Percentiles rank a stretch among this genome's conserved stretches.
These are phyloP conservation scores for Podiceps cristatus DNA, from an alignment of 2,113 vertebrate genomes.

Conservation along the genomic window DNA sequence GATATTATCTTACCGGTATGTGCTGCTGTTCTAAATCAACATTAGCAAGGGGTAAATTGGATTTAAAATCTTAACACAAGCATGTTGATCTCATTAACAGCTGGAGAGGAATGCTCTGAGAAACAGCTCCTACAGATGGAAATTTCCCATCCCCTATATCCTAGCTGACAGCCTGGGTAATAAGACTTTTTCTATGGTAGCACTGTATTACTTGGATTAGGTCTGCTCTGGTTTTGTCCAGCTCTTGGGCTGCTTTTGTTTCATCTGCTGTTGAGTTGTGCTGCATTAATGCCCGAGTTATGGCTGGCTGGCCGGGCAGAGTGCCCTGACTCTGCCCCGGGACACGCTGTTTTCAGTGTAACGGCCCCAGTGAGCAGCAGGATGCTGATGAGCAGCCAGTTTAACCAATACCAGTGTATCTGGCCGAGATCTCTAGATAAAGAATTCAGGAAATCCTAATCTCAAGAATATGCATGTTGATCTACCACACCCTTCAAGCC, in stretches of 20 bases:
- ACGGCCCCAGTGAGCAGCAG: background rate
- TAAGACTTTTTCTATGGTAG: background rate
- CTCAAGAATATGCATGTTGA: background rate
- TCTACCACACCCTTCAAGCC: background rate
- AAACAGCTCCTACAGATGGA: conserved; percentile 76
- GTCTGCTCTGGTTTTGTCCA: background rate
- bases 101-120: conserved; percentile 76
- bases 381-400: background rate
- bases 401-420: background rate
- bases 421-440: background rate
- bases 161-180: conserved; percentile 82
- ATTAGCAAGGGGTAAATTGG: background rate
- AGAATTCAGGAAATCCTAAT: background rate
- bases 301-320: background rate
- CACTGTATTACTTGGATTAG: background rate
- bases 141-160: conserved; percentile 83
- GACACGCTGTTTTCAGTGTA: rapidly evolving
- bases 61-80: background rate
- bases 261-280: background rate
- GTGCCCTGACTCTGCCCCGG: rapidly evolving
- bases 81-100: conserved; percentile 45
- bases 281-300: background rate
- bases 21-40: background rate
- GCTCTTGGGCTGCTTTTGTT: background rate
- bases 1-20: conserved; percentile 76